A percentile compares a stretch with the other conserved stretches of the same genome.
Evolutionary conservation across 2,797 vertebrate genomes (phyloP).

Genomic region (Notoglanidium macrostoma): DNA sequence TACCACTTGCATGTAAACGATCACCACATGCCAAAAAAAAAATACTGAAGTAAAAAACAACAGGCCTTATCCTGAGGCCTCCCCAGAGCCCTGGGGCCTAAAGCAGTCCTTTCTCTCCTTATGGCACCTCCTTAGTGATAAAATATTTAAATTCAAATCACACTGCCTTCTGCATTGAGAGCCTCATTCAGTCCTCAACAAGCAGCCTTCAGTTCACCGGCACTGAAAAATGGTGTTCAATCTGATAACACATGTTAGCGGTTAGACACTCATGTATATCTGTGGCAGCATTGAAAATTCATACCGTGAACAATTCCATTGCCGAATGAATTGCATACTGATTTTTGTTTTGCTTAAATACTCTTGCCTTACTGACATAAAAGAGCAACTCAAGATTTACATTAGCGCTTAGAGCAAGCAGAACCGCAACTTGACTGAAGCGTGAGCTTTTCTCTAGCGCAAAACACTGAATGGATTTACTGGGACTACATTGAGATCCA

Average conservation of each 20-base stretch:
- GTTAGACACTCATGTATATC: conserved; percentile 33
- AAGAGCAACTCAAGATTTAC: background rate
- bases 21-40: background rate
- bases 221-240: conserved; percentile 16
- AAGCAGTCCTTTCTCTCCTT: background rate
- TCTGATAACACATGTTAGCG: conserved; percentile 33
- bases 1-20: background rate
- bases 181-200: conserved; percentile 15
- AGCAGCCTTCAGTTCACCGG: conserved; percentile 11
- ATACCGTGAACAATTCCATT: background rate
- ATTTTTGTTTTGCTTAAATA: background rate
- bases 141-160: conserved; percentile 25
- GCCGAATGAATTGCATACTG: background rate
- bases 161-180: background rate
- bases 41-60: background rate
- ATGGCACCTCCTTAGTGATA: background rate
- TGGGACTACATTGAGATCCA: background rate
- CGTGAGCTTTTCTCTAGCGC: background rate
- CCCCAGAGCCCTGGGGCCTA: background rate
- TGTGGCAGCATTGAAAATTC: conserved; percentile 8
- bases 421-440: background rate
- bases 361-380: background rate
- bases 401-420: background rate
- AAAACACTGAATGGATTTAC: background rate
- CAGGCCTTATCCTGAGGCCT: background rate